Conservation (phyloP, 2,797 vertebrate genomes). For the Columba guinea region DNA sequence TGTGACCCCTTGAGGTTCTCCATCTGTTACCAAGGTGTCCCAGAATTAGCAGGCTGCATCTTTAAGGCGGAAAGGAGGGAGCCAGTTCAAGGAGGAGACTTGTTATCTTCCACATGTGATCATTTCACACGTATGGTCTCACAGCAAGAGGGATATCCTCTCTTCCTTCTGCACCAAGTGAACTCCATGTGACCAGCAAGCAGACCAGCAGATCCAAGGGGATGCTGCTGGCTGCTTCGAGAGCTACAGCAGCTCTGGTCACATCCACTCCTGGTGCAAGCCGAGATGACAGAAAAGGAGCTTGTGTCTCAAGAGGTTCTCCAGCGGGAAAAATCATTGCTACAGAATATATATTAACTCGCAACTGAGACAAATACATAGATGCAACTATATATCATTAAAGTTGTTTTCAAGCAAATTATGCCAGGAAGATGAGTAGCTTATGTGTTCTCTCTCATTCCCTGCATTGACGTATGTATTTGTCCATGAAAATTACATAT, state of each 20-base stretch:
- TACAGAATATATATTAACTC: not conserved
- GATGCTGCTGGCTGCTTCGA: not conserved
- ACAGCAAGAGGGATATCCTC: not conserved
- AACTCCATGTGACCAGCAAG: rapidly evolving
- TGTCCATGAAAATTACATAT: not conserved
- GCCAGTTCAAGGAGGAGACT: not conserved
- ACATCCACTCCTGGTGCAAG: rapidly evolving
- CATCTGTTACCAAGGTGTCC: not conserved
- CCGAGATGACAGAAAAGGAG: not conserved
- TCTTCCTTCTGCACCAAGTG: not conserved
- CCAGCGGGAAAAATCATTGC: not conserved
- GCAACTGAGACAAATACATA: not conserved
- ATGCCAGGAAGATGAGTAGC: not conserved
- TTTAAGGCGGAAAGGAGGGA: not conserved
- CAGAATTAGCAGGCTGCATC: not conserved
- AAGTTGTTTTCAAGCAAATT: not conserved
- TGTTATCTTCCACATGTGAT: not conserved
- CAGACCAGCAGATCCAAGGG: not conserved
- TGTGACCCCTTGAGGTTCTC: not conserved
- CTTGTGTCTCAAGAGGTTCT: not conserved
- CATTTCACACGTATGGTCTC: not conserved
- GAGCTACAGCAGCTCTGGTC: not conserved
- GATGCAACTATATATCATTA: not conserved
- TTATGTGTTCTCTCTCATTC: not conserved
- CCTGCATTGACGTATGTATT: not conserved